These are phyloP conservation scores for Reticulitermes speratus DNA, from an alignment of 1,140 invertebrate species.

Conservation along the genomic window DNA sequence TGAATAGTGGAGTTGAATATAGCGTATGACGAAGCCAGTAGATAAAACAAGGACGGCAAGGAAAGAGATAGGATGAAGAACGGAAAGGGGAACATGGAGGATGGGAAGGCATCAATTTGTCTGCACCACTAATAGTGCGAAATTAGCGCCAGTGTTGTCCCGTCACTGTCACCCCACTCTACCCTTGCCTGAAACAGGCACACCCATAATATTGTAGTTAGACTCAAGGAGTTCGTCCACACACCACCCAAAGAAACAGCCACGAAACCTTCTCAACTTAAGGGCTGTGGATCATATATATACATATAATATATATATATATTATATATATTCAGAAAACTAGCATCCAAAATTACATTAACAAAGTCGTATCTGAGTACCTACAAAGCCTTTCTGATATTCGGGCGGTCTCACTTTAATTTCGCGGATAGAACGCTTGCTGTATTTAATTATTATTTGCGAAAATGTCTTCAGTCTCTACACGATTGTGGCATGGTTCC, in stretches of 20 bases:
- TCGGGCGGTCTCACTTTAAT: too few species aligned
- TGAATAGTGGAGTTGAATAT: not conserved
- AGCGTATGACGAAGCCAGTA: not conserved
- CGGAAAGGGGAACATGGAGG: not conserved
- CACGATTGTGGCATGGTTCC: too few species aligned
- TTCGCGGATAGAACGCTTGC: too few species aligned
- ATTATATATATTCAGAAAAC: too few species aligned
- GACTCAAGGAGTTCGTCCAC: not conserved
- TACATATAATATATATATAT: too few species aligned
- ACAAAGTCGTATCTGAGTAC: too few species aligned
- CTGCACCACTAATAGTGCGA: not conserved
- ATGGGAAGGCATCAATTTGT: constrained; percentile 14
- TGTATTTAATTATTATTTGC: too few species aligned
- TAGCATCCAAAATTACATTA: too few species aligned
- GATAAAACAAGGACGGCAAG: not conserved
- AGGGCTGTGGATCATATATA: too few species aligned
- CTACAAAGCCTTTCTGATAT: too few species aligned
- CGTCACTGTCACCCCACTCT: not conserved
- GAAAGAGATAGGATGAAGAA: not conserved
- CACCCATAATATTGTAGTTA: not conserved
- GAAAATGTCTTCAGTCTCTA: too few species aligned
- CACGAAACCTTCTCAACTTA: not conserved
- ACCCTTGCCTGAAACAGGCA: not conserved
- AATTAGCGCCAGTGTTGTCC: constrained; percentile 2
- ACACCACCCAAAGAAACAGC: not conserved